Conservation (phyloP, 2,797 vertebrate species). For the Macropodus opercularis region DNA sequence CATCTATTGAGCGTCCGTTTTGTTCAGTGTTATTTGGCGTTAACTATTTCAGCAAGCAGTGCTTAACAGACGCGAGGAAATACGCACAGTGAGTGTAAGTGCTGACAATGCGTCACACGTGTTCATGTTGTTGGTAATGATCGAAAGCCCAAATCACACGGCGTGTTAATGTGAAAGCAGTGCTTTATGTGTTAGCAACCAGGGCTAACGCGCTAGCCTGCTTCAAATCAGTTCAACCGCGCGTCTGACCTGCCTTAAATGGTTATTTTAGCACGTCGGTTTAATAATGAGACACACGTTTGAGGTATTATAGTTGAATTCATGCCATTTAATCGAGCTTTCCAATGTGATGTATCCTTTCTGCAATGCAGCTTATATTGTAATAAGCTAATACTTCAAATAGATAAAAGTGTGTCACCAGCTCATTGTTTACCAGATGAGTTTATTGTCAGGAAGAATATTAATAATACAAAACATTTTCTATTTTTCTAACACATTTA, state of each 20-base stretch:
- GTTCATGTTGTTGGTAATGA: too few species aligned
- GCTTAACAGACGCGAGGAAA: not conserved
- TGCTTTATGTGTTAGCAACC: conserved; percentile 4
- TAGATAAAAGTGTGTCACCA: not conserved
- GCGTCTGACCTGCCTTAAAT: not conserved
- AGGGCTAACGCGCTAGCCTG: conserved; percentile 43
- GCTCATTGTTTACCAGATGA: not conserved
- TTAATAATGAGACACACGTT: not conserved
- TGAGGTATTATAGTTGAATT: not conserved
- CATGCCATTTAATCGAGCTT: not conserved
- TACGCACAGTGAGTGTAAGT: conserved; percentile 22
- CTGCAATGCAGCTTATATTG: not conserved
- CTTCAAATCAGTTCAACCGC: not conserved
- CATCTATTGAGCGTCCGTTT: conserved; percentile 35
- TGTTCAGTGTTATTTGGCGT: conserved; percentile 24
- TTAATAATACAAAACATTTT: too few species aligned
- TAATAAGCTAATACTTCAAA: not conserved
- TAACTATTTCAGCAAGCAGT: conserved; percentile 8
- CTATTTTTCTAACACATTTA: too few species aligned
- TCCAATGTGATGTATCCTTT: not conserved
- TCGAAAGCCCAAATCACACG: not conserved
- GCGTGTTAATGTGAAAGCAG: not conserved
- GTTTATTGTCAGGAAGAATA: not conserved
- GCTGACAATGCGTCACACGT: not conserved
- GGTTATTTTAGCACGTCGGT: accelerated